These are phyloP conservation scores for Choristoneura rosaceana DNA, from an alignment of 2,888 invertebrate genomes.

Conservation along the genomic window DNA sequence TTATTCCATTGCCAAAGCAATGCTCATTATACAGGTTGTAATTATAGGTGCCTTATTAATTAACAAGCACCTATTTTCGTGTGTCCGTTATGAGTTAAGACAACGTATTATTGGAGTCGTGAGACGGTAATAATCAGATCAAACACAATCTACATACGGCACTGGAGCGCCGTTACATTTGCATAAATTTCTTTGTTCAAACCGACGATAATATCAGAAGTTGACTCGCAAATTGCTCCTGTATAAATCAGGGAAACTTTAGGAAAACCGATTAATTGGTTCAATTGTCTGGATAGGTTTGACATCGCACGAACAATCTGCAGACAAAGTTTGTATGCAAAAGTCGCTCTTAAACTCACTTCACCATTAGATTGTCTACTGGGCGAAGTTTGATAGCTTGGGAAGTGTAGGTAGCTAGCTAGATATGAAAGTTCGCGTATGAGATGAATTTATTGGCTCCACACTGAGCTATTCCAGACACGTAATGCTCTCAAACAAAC, in stretches of 20 bases:
- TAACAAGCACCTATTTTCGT: neutral
- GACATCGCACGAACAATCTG: conserved; percentile 75
- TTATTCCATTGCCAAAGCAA: neutral
- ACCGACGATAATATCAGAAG: conserved; percentile 36
- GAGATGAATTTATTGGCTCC: conserved; percentile 54
- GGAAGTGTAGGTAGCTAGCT: conserved; percentile 72
- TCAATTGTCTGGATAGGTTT: conserved; percentile 76
- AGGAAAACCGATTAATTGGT: conserved; percentile 76
- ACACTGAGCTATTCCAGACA: conserved; percentile 59
- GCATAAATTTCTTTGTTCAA: conserved; percentile 38
- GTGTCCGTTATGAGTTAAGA: conserved; percentile 7
- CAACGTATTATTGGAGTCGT: conserved; percentile 14
- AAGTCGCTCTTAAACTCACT: conserved; percentile 70
- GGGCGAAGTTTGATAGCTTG: conserved; percentile 75
- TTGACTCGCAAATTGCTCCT: conserved; percentile 39
- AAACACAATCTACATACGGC: conserved; percentile 14
- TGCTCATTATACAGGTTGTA: neutral
- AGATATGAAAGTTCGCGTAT: conserved; percentile 72
- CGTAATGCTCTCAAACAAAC: conserved; percentile 64
- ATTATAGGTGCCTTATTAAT: neutral
- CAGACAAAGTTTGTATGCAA: conserved; percentile 78
- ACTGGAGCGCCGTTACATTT: conserved; percentile 17
- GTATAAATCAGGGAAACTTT: conserved; percentile 60
- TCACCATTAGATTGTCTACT: conserved; percentile 75
- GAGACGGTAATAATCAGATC: conserved; percentile 21